Evolutionary conservation across 2,888 invertebrate genomes (phyloP), one percentile per base, ranked within the genome.

Genomic region (Platycheirus rosarum): DNA sequence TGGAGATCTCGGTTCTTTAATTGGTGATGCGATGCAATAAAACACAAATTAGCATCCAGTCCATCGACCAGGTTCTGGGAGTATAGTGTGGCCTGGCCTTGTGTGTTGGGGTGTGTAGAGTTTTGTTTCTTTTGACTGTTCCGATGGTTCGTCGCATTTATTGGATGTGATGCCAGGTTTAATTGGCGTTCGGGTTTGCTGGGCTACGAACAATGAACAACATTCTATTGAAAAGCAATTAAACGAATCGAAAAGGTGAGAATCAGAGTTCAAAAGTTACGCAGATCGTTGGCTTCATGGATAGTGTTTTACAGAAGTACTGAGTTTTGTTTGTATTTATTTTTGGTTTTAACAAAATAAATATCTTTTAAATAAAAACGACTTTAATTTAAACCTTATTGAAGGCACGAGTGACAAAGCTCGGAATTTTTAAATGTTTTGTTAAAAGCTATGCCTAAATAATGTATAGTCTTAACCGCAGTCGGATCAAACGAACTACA

Each of bases 31-130:
- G 82, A 55, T 51, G 77, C 82, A 82, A 77, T 82, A 82, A 82
- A 82, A 82, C 77, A 77, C 82, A 82, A 82, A 82, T 82, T 82
- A 82, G 82, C 82, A 82, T 82, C 77, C 82, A 82, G 82, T 77
- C 49, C 60, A 8, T 42, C 35, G 55, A 68, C 42, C 42, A 32
- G 18, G 23, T 3, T 14, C 26, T 26, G 40, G 37, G 13, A 40
- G 20, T 37, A 9, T 23, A 16, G 16, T 18, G 6, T 2, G 29
- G 8, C 5, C 44, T 14, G 42, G 14, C 14, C 14, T 8, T 44
- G 62, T n/a, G 26, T 65, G 60, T 32, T 74, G 65, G 44, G 65
- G 42, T 23, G 46, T n/a, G 60, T 35, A 14, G 57, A 37, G 51
- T 80, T 77, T 62, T 71, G 76, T 77, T 71, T 70, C 74, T 63